Conservation (phyloP, 2,888 invertebrate genomes). For the Nematopogon swammerdamellus region DNA sequence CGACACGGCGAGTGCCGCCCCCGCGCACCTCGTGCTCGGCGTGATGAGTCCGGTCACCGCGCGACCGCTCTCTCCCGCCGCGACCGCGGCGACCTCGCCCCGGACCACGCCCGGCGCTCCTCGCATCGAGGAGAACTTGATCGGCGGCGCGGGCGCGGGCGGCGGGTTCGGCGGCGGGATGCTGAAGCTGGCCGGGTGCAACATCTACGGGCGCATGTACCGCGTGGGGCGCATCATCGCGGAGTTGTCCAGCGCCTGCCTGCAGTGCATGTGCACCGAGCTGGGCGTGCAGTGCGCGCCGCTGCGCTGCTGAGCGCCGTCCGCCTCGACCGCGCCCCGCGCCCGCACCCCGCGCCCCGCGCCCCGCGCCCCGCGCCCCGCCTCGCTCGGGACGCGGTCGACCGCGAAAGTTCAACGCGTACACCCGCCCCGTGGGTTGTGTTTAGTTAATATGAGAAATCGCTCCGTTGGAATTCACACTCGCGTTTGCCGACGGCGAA, state of each 20-base stretch:
- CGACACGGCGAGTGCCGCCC: not conserved
- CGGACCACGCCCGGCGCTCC: slow-evolving; percentile 14
- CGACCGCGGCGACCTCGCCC: slow-evolving; percentile 17
- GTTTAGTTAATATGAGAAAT: no score
- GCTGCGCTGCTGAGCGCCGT: slow-evolving; percentile 46
- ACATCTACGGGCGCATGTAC: slow-evolving; percentile 88
- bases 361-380: no score
- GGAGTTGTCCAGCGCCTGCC: slow-evolving; percentile 77
- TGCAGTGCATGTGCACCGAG: slow-evolving; percentile 84
- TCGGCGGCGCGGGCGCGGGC: slow-evolving; percentile 11
- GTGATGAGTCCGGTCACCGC: slow-evolving; percentile 5
- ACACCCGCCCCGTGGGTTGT: no score
- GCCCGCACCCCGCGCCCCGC: no score
- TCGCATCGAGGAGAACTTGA: slow-evolving; percentile 1
- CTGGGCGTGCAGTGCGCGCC: slow-evolving; percentile 79
- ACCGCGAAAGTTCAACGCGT: no score
- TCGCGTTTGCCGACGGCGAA: no score
- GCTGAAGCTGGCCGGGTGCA: slow-evolving; percentile 80
- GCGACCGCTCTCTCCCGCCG: not conserved
- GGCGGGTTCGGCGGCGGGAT: slow-evolving; percentile 46
- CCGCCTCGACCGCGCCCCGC: no score
- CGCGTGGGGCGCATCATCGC: slow-evolving; percentile 77
- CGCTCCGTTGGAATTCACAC: no score
- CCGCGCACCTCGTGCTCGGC: no score
- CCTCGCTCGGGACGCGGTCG: no score